Conservation (phyloP, 23 tunicate genomes). For the Halocynthia roretzi region DNA sequence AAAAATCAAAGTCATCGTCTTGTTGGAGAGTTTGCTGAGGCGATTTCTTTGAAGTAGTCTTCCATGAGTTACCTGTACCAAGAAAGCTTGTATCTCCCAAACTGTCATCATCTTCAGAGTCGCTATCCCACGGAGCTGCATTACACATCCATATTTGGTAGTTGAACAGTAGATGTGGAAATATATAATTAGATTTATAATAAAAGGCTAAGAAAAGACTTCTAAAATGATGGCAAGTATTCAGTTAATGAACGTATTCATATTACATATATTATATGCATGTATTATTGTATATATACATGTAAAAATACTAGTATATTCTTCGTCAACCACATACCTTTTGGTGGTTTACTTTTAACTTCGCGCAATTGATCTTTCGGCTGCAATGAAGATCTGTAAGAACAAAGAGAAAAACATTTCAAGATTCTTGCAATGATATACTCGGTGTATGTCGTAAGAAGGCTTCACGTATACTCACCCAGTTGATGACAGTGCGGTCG, state of each 20-base stretch:
- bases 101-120: constrained; percentile 7
- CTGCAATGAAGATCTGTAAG: background rate
- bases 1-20: constrained; percentile 66
- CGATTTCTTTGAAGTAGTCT: background rate
- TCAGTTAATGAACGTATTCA: too few species aligned
- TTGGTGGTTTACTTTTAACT: background rate
- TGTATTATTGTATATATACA: too few species aligned
- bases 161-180: too few species aligned
- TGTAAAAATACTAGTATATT: too few species aligned
- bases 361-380: background rate
- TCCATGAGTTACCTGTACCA: background rate
- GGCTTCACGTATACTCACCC: background rate
- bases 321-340: constrained; percentile 3
- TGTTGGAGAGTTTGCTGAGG: background rate
- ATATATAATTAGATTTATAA: background rate
- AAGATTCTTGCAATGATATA: background rate
- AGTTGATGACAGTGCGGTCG: background rate
- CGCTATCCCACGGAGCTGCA: constrained; percentile 17
- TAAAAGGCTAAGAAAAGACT: too few species aligned
- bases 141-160: background rate
- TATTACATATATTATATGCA: too few species aligned
- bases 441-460: too few species aligned
- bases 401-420: background rate
- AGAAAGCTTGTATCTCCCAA: constrained; percentile 3
- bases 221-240: too few species aligned